These are phyloP conservation scores for Chaetura pelagica DNA, from an alignment of 2,113 vertebrate genomes.

Conservation along the genomic window DNA sequence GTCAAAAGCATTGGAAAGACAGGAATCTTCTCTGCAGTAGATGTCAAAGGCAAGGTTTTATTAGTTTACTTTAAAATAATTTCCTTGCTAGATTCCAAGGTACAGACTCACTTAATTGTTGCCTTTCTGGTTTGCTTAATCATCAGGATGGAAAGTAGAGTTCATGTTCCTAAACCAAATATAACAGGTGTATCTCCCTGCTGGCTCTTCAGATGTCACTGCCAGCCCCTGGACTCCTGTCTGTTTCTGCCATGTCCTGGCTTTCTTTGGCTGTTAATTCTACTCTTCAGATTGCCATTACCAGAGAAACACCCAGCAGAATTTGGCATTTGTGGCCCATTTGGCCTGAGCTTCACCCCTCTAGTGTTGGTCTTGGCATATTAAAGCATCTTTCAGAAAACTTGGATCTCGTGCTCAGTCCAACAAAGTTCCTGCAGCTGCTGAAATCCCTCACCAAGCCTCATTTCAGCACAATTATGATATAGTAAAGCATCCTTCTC, in stretches of 20 bases:
- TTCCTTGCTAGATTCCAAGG: background rate
- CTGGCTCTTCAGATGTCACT: background rate
- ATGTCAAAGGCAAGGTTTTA: background rate
- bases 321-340: background rate
- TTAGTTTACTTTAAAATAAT: background rate
- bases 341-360: background rate
- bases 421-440: background rate
- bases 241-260: background rate
- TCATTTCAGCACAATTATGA: background rate
- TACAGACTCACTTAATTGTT: background rate
- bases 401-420: background rate
- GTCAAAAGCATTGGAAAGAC: background rate
- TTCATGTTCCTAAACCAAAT: background rate
- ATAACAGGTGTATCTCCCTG: fast-evolving
- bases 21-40: background rate
- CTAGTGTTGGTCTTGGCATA: background rate
- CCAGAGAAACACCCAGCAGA: background rate
- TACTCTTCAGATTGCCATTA: background rate
- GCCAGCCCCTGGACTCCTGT: background rate
- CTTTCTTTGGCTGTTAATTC: background rate
- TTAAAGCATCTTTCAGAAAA: background rate
- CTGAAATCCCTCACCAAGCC: background rate
- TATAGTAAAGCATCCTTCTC: background rate
- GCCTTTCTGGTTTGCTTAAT: background rate
- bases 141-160: background rate